phyloP scores from a whole-genome alignment of 1,140 invertebrate genomes.

The Trichonephila clavipes region DNA sequence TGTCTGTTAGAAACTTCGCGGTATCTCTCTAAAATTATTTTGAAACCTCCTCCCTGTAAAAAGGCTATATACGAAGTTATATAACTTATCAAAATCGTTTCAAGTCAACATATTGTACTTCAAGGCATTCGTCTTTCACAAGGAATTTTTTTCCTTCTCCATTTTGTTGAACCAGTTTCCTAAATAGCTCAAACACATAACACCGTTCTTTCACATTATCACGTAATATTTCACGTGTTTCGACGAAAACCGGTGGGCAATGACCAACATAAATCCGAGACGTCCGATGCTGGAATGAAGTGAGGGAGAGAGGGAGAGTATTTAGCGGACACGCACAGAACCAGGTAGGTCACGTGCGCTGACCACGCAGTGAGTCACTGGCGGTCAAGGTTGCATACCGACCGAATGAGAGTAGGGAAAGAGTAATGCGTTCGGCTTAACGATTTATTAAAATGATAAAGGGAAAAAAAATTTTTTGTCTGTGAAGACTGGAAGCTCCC shows the following conservation, averaged over 20 bases:
- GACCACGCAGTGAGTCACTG: constrained; percentile 49
- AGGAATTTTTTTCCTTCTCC: too few species aligned
- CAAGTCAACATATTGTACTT: too few species aligned
- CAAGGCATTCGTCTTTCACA: too few species aligned
- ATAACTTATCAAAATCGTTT: too few species aligned
- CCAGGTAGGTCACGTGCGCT: constrained; percentile 34
- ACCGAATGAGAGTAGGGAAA: neutral
- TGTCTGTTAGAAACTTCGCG: too few species aligned
- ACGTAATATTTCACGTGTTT: neutral
- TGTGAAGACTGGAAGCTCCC: too few species aligned
- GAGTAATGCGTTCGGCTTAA: neutral
- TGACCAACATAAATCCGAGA: neutral
- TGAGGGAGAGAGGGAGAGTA: neutral
- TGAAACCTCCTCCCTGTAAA: too few species aligned
- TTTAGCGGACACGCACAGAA: neutral
- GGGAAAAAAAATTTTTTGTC: neutral
- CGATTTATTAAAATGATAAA: neutral
- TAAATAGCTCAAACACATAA: too few species aligned
- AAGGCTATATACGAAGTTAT: too few species aligned
- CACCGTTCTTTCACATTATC: neutral
- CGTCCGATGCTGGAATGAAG: neutral
- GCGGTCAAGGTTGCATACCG: constrained; percentile 60
- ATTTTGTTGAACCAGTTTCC: too few species aligned
- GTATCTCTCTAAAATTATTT: too few species aligned
- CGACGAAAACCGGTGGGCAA: neutral